Conservation (phyloP, 2,113 vertebrate species). For the Ictalurus punctatus region DNA sequence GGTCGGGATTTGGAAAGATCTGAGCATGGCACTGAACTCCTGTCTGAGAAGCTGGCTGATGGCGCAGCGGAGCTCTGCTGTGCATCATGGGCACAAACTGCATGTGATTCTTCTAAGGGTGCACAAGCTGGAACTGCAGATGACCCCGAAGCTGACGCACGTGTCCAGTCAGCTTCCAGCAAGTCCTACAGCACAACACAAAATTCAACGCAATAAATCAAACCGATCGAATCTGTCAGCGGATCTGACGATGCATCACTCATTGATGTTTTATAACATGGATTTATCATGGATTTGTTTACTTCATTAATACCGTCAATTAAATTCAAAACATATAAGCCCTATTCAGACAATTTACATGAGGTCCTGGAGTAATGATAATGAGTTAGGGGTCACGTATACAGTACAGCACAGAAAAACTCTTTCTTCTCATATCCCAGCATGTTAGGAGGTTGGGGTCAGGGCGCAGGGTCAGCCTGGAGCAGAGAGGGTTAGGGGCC, state of each 20-base stretch:
- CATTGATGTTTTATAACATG: neutral
- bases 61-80: slow-evolving; percentile 4
- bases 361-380: too few relatives aligned
- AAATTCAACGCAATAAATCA: slow-evolving; percentile 4
- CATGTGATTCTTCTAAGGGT: slow-evolving; percentile 22
- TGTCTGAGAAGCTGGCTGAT: neutral
- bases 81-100: slow-evolving; percentile 46
- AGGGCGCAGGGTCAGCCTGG: too few relatives aligned
- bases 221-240: neutral
- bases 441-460: too few relatives aligned
- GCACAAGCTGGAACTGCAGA: slow-evolving; percentile 54
- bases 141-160: slow-evolving; percentile 46
- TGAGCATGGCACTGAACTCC: neutral
- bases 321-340: neutral
- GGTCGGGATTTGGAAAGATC: neutral
- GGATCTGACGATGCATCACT: neutral
- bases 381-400: too few relatives aligned
- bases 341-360: neutral
- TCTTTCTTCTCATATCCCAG: too few relatives aligned
- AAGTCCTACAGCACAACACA: slow-evolving; percentile 66
- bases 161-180: slow-evolving; percentile 70
- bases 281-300: neutral
- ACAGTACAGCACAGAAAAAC: too few relatives aligned
- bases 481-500: too few relatives aligned
- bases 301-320: neutral